Evolutionary conservation across 2,888 invertebrate species (phyloP).

Genomic region (Ecdyonurus torrentis): DNA sequence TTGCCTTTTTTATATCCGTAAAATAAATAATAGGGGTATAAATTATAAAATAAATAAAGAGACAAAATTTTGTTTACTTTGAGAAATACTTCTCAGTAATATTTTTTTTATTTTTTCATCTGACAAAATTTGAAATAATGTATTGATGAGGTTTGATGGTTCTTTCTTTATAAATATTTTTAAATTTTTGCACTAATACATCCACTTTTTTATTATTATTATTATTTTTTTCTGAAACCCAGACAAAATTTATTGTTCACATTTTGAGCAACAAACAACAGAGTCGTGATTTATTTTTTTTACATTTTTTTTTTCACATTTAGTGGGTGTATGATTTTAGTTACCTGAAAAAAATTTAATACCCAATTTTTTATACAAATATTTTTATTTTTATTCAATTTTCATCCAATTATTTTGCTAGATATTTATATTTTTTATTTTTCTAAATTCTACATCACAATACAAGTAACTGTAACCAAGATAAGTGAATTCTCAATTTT

Average conservation of each 20-base stretch:
- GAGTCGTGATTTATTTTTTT: background rate
- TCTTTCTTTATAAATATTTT: too few species aligned
- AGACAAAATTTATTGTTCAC: too few species aligned
- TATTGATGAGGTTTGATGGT: background rate
- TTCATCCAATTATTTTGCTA: background rate
- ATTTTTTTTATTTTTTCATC: background rate
- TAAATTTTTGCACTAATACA: too few species aligned
- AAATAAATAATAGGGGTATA: too few species aligned
- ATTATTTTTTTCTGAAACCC: too few species aligned
- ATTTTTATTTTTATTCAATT: background rate
- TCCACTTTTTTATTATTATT: too few species aligned
- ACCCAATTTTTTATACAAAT: background rate
- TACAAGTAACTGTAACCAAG: background rate
- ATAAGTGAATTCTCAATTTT: too few species aligned
- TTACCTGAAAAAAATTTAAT: too few species aligned
- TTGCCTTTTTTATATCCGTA: too few species aligned
- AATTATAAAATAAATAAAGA: background rate
- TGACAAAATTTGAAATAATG: background rate
- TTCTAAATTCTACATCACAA: background rate
- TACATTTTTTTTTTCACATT: too few species aligned
- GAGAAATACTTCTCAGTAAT: background rate
- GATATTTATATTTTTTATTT: background rate
- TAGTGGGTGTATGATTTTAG: background rate
- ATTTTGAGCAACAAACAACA: background rate
- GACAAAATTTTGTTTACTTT: background rate